phyloP scores from a whole-genome alignment of 2,888 invertebrate genomes.

The Caenorhabditis angaria region DNA sequence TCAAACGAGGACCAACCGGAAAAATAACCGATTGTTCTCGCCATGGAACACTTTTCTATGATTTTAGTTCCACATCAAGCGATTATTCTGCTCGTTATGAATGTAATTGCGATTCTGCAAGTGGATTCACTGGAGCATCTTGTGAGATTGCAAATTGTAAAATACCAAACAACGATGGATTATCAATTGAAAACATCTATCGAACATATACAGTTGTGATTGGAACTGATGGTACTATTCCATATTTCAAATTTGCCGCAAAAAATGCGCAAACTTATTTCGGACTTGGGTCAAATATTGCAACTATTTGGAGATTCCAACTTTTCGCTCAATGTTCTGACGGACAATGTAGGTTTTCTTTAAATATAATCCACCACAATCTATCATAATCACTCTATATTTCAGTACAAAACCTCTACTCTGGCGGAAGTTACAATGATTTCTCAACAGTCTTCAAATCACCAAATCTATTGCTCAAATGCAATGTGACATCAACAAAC shows the following conservation, averaged over 20 bases:
- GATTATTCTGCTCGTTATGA: not conserved
- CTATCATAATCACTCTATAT: not conserved
- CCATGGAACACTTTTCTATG: conserved; percentile 13
- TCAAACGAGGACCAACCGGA: conserved; percentile 12
- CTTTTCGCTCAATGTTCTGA: conserved; percentile 21
- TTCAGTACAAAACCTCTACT: conserved; percentile 23
- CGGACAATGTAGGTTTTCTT: conserved; percentile 10
- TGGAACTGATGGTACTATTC: not conserved
- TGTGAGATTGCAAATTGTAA: conserved; percentile 10
- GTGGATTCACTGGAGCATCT: conserved; percentile 4
- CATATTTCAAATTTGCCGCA: not conserved
- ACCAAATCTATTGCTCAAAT: not conserved
- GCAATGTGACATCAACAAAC: conserved; percentile 5
- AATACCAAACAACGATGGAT: conserved; percentile 12
- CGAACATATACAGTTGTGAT: conserved; percentile 28
- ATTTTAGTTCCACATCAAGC: not conserved
- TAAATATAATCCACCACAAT: not conserved
- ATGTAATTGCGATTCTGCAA: conserved; percentile 10
- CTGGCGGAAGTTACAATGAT: conserved; percentile 14
- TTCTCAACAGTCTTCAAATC: not conserved
- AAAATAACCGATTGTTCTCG: conserved; percentile 22
- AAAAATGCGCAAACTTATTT: not conserved
- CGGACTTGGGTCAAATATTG: not conserved
- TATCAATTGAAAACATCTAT: conserved; percentile 19
- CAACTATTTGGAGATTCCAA: conserved; percentile 34